These are phyloP conservation scores for Microctonus aethiopoides DNA, from an alignment of 2,888 invertebrate species.

Conservation along the genomic window DNA sequence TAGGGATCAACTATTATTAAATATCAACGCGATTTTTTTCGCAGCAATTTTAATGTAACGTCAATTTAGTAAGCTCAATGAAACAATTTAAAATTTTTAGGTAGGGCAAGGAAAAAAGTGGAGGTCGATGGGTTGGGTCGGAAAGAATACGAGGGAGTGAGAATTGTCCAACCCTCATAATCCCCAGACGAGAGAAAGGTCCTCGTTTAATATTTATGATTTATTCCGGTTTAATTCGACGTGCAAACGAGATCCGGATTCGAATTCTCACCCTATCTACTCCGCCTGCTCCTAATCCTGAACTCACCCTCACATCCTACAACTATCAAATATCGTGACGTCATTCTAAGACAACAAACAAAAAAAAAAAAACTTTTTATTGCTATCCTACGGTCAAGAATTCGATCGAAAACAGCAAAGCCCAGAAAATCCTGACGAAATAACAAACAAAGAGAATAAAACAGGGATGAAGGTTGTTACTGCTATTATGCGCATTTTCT, in stretches of 20 bases:
- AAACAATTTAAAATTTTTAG: slow-evolving; percentile 15
- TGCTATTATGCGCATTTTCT: background rate
- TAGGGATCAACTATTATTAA: background rate
- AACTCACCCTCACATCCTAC: background rate
- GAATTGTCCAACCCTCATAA: slow-evolving; percentile 56
- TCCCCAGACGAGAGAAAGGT: slow-evolving; percentile 56
- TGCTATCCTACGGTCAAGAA: background rate
- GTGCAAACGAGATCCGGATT: slow-evolving; percentile 61
- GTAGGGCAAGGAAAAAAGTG: slow-evolving; percentile 2
- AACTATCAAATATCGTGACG: background rate
- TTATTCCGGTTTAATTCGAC: slow-evolving; percentile 66
- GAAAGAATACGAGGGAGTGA: slow-evolving; percentile 23
- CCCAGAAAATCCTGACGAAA: background rate
- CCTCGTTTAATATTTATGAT: slow-evolving; percentile 68
- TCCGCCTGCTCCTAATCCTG: background rate
- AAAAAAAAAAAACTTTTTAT: background rate
- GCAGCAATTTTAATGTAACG: background rate
- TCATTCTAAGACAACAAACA: background rate
- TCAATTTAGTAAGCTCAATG: background rate
- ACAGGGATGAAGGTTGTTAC: background rate
- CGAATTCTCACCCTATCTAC: slow-evolving; percentile 42
- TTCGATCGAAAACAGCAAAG: background rate
- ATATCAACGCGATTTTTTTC: background rate
- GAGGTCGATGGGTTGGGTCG: slow-evolving; percentile 13
- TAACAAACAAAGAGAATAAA: background rate